A percentile compares a stretch with the other conserved stretches of the same genome.
Evolutionary conservation across 2,113 vertebrate genomes (phyloP).

Genomic region (Elephas maximus): DNA sequence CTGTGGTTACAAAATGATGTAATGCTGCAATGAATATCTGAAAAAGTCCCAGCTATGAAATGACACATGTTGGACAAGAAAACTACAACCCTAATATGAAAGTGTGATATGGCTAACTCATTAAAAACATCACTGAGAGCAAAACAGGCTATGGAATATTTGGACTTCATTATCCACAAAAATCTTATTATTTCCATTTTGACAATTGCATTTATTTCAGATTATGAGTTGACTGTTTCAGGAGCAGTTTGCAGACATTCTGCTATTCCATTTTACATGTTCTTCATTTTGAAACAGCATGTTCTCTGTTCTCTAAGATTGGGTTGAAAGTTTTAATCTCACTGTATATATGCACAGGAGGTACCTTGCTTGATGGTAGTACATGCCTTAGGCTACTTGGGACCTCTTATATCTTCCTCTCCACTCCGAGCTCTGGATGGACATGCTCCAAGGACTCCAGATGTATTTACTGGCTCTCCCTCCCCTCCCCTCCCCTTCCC

Average conservation of each 20-base stretch:
- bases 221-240: not conserved
- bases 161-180: not conserved
- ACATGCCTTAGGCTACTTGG: not conserved
- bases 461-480: not conserved
- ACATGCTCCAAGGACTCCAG: not conserved
- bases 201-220: not conserved
- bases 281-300: not conserved
- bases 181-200: not conserved
- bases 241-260: not conserved
- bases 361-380: fast-evolving
- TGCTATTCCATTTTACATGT: not conserved
- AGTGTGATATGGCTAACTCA: not conserved
- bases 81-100: not conserved
- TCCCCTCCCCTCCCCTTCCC: not conserved
- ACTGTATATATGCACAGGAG: not conserved
- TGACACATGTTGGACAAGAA: not conserved
- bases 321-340: not conserved
- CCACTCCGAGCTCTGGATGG: not conserved
- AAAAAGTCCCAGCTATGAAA: not conserved
- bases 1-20: not conserved
- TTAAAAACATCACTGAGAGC: not conserved
- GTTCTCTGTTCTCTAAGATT: not conserved
- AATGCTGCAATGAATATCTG: not conserved
- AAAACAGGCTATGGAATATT: not conserved
- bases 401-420: not conserved